Conservation (phyloP, 2,888 invertebrate species). For the Pocota personata region DNA sequence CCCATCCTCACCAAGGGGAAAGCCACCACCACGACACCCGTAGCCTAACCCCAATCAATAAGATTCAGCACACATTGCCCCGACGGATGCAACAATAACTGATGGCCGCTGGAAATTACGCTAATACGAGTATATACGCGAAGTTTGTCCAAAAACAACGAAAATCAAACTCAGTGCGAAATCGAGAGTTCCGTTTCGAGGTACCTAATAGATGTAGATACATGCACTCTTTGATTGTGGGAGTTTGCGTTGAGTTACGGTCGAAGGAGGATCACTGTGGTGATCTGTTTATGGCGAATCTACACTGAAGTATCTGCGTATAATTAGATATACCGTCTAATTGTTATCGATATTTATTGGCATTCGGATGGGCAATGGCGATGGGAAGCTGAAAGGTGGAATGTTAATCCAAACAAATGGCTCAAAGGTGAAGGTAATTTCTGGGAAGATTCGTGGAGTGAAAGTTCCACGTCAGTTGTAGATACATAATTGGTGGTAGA, state of each 20-base stretch:
- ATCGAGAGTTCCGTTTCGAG: constrained; percentile 60
- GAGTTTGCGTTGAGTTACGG: constrained; percentile 44
- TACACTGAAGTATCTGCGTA: constrained; percentile 56
- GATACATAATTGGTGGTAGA: constrained; percentile 40
- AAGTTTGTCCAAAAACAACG: neutral
- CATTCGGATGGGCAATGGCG: constrained; percentile 60
- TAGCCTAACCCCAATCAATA: constrained; percentile 71
- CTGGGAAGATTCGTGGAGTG: constrained; percentile 69
- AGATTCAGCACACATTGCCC: constrained; percentile 57
- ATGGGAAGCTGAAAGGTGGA: constrained; percentile 70
- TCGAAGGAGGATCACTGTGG: constrained; percentile 7
- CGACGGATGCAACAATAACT: constrained; percentile 37
- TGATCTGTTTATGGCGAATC: constrained; percentile 69
- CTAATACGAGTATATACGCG: neutral
- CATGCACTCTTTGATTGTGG: constrained; percentile 40
- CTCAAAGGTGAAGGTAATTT: constrained; percentile 73
- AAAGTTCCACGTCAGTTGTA: constrained; percentile 60
- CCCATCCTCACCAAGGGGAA: constrained; percentile 32
- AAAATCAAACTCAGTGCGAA: constrained; percentile 32
- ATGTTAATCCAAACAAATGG: constrained; percentile 73
- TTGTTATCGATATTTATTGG: constrained; percentile 71
- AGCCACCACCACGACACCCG: constrained; percentile 37
- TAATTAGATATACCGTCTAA: constrained; percentile 68
- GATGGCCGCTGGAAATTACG: constrained; percentile 51
- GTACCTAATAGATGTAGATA: constrained; percentile 29